Evolutionary conservation across 2,113 vertebrate genomes (phyloP), one percentile per base, ranked within the genome.

Genomic region (Apteryx mantelli): DNA sequence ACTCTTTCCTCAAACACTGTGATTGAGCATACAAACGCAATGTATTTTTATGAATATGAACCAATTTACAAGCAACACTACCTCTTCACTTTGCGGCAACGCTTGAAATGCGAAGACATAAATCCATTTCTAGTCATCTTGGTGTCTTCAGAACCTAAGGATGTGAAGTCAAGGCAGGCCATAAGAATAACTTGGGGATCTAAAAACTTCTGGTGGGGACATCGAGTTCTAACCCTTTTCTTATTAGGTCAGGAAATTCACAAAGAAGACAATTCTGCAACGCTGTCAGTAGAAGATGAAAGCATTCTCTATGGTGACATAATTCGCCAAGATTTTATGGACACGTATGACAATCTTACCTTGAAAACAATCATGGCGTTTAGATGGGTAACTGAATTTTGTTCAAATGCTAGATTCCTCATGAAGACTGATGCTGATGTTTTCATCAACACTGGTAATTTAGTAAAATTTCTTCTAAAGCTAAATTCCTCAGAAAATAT

Each of bases 351-450:
- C 70, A 98, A 98, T 74, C 97, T 98, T 87, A 98, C 98, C 82
- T 83, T 98, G 50, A 98, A 98, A 95, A 98, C 98, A 2, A 98
- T 98, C 73, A 98, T 98, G 98, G 98, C 87, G 0, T 98, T 98
- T 74, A 82, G 93, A 82, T 98, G 98, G 98, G 60, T 98, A 24
- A 36, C 92, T 0, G 96, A 98, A 53, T 98, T 98, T 96, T 98
- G 98, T 20, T 60, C 98, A 32, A 95, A 53, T 1, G 60, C 96
- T n/a, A 94, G 86, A 36, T 98, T 98, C 38, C 0, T 98, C 63
- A 98, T 98, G 98, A 98, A 98, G 95, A 95, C 98, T 0, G 97
- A 98, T 2, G n/a, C 16, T 0, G 97, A 98, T 3, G 97, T 98
- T 55, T 98, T 98, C 88, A 34, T 98, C 94, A 98, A 98, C 86